Evolutionary conservation across 2,797 vertebrate species (phyloP).

Genomic region (Gobionotothen gibberifrons): DNA sequence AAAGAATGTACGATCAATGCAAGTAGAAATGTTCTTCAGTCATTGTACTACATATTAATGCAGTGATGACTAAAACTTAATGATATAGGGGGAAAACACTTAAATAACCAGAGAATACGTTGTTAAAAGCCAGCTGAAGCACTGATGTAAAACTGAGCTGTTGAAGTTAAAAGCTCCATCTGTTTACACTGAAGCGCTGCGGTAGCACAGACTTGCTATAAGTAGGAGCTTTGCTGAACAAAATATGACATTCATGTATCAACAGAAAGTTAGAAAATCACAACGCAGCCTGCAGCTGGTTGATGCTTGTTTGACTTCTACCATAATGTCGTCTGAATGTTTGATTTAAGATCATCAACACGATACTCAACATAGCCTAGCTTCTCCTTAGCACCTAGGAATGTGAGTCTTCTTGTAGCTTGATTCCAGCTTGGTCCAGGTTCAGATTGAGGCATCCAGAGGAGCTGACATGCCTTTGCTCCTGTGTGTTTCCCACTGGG

Average conservation of each 20-base stretch:
- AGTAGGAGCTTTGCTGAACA: slow-evolving; percentile 23
- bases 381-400: background rate
- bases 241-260: slow-evolving; percentile 31
- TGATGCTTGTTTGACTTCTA: slow-evolving; percentile 3
- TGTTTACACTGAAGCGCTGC: slow-evolving; percentile 11
- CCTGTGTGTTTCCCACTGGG: slow-evolving; percentile 44
- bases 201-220: background rate
- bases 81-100: background rate
- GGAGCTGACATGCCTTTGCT: slow-evolving; percentile 26
- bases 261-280: slow-evolving; percentile 13
- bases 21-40: background rate
- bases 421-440: slow-evolving; percentile 8
- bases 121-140: background rate
- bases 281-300: slow-evolving; percentile 8
- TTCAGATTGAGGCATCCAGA: slow-evolving; percentile 40
- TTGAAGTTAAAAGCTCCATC: slow-evolving; percentile 28
- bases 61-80: background rate
- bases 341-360: background rate
- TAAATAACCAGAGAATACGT: background rate
- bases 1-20: background rate
- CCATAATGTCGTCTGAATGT: background rate
- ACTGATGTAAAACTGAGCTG: background rate
- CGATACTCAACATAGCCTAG: too few species aligned
- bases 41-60: background rate
- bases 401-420: background rate